Evolutionary conservation across 2,797 vertebrate genomes (phyloP).

Genomic region (Microctenopoma stevenorrisi): DNA sequence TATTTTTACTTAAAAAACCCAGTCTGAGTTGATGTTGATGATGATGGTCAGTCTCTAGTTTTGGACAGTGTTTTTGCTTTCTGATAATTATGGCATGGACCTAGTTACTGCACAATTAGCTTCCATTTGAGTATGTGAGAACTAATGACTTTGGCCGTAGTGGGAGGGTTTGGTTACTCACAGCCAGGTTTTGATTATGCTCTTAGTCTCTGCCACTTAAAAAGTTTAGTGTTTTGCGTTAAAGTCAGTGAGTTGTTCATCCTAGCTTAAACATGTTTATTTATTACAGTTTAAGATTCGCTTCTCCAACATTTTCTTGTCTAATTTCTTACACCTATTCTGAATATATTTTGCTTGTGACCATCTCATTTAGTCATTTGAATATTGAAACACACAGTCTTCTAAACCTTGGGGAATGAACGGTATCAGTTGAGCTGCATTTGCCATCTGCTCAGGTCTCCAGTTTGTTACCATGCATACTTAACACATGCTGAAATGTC

Average conservation of each 20-base stretch:
- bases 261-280: background rate
- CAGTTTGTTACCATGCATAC: conserved; percentile 27
- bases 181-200: conserved; percentile 17
- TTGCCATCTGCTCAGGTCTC: conserved; percentile 55
- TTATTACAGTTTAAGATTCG: background rate
- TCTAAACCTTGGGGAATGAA: conserved; percentile 21
- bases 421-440: conserved; percentile 17
- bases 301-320: background rate
- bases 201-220: background rate
- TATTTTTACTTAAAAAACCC: too few species aligned
- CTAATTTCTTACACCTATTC: background rate
- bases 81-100: conserved; percentile 7
- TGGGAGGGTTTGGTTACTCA: conserved; percentile 25
- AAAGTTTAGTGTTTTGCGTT: background rate
- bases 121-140: conserved; percentile 25
- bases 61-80: too few species aligned
- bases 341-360: background rate
- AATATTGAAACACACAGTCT: conserved; percentile 6
- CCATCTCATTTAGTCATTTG: conserved; percentile 6
- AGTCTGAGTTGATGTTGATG: too few species aligned
- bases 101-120: conserved; percentile 30
- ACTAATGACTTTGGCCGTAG: conserved; percentile 42
- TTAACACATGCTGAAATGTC: conserved; percentile 48
- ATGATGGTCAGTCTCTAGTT: too few species aligned
- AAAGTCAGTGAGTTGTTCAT: conserved; percentile 4